phyloP scores from a whole-genome alignment of 2,113 vertebrate species.

The Tupaia tana region DNA sequence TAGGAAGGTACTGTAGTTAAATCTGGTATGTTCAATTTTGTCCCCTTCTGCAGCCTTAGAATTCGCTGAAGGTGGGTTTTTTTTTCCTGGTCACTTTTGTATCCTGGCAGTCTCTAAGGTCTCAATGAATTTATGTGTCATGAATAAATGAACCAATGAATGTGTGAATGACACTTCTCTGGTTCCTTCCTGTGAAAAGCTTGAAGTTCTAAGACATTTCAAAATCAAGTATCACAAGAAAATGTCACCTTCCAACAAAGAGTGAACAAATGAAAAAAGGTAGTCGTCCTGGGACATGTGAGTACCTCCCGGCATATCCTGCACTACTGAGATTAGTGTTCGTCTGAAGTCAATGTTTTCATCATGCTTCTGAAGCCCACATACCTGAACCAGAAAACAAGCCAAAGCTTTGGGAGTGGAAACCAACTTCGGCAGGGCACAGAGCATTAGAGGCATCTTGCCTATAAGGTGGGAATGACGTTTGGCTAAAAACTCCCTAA shows the following conservation, averaged over 20 bases:
- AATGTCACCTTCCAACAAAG: constrained; percentile 37
- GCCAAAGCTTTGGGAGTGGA: too few relatives aligned
- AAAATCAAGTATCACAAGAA: not conserved
- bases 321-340: not conserved
- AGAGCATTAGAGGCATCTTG: not conserved
- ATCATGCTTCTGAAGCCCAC: not conserved
- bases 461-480: accelerated
- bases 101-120: not conserved
- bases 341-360: not conserved
- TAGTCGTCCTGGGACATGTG: not conserved
- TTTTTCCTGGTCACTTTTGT: accelerated
- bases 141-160: not conserved
- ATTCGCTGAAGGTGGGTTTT: not conserved
- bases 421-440: accelerated
- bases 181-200: constrained; percentile 47
- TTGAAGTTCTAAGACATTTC: not conserved
- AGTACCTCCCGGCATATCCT: accelerated
- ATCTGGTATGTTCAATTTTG: not conserved
- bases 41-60: not conserved
- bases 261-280: not conserved
- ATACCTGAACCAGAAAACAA: not conserved
- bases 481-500: not conserved
- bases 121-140: not conserved
- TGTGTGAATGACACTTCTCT: not conserved
- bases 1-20: not conserved